Evolutionary conservation across 2,888 invertebrate genomes (phyloP).

Genomic region (Epinotia brunnichana): DNA sequence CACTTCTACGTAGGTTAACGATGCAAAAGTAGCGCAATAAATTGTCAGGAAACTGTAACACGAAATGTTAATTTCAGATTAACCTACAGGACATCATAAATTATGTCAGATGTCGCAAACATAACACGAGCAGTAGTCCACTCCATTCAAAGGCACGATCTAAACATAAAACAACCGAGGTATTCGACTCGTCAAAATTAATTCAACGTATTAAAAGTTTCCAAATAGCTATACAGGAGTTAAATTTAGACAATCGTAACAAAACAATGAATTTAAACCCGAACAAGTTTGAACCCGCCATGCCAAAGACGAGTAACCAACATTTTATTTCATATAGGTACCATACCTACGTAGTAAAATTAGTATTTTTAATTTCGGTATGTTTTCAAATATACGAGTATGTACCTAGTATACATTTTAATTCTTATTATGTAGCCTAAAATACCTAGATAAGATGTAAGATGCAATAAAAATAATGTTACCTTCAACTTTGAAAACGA

Average conservation of each 20-base stretch:
- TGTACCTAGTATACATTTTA: no score
- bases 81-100: background rate
- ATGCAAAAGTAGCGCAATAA: no score
- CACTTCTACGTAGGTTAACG: no score
- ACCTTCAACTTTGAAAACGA: background rate
- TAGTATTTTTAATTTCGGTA: background rate
- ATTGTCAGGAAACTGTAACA: no score
- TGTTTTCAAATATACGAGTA: no score
- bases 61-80: background rate
- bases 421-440: no score
- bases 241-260: slow-evolving; percentile 41
- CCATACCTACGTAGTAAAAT: background rate
- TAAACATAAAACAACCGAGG: slow-evolving; percentile 20
- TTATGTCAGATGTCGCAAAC: slow-evolving; percentile 5
- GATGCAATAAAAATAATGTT: background rate
- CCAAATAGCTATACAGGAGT: slow-evolving; percentile 36
- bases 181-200: slow-evolving; percentile 38
- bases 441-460: no score
- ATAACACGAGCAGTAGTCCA: background rate
- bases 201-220: slow-evolving; percentile 38
- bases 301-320: background rate
- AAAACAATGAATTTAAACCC: slow-evolving; percentile 40
- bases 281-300: slow-evolving; percentile 4
- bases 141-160: slow-evolving; percentile 11
- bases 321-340: background rate